Percentiles rank a stretch among this genome's conserved stretches.
Conservation (phyloP, 1,140 invertebrate genomes). For the Drosophila asahinai region DNA sequence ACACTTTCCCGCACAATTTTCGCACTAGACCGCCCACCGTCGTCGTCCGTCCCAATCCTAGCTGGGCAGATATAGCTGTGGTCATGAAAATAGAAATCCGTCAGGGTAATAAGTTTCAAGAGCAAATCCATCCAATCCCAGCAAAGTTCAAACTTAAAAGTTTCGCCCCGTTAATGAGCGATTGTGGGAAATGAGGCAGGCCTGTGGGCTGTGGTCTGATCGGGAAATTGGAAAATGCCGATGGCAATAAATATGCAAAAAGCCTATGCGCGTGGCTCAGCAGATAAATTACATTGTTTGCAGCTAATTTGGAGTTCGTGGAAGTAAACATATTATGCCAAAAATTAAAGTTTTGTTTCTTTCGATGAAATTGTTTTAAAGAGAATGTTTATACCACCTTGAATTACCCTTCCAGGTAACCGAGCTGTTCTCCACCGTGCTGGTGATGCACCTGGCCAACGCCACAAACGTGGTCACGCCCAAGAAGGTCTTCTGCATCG, state of each 20-base stretch:
- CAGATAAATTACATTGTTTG: neutral
- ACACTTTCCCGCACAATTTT: constrained; percentile 58
- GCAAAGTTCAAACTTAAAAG: constrained; percentile 47
- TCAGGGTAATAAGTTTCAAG: constrained; percentile 57
- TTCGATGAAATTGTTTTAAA: neutral
- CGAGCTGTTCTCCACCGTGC: constrained; percentile 89
- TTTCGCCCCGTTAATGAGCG: constrained; percentile 60
- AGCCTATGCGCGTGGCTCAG: neutral
- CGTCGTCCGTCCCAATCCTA: neutral
- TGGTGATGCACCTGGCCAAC: constrained; percentile 88
- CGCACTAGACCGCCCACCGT: constrained; percentile 20
- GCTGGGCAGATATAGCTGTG: constrained; percentile 19
- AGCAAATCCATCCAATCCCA: constrained; percentile 42
- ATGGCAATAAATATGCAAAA: constrained; percentile 7
- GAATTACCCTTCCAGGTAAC: constrained; percentile 85
- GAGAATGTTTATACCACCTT: neutral
- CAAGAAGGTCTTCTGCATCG: constrained; percentile 88
- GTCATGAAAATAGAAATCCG: constrained; percentile 32
- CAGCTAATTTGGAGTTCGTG: neutral
- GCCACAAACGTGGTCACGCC: constrained; percentile 87
- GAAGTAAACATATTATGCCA: neutral
- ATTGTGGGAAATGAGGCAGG: neutral
- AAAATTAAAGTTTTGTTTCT: neutral
- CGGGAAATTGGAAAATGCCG: constrained; percentile 9
- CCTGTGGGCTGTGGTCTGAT: neutral